Evolutionary conservation across 2,113 vertebrate species (phyloP).

Genomic region (Hydrolagus affinis): DNA sequence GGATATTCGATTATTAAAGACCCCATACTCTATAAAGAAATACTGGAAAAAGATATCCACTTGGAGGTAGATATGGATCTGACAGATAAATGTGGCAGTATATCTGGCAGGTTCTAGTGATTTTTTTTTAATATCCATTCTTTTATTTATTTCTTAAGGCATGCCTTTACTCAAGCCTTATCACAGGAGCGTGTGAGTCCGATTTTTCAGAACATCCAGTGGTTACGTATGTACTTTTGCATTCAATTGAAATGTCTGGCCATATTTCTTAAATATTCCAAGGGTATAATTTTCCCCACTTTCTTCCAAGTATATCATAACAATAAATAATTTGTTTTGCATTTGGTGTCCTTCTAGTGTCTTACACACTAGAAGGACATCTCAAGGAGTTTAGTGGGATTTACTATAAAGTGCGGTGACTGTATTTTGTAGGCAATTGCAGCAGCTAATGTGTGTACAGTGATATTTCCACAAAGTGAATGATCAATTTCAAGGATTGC

Average conservation of each 20-base stretch:
- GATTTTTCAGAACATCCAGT: constrained; percentile 30
- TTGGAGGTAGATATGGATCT: constrained; percentile 8
- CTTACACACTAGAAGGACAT: no score
- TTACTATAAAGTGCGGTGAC: no score
- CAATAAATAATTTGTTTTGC: no score
- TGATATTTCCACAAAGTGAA: no score
- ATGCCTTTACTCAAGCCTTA: constrained; percentile 15
- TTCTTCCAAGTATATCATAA: neutral
- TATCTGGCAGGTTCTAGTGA: neutral
- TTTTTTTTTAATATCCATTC: neutral
- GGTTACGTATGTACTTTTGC: constrained; percentile 31
- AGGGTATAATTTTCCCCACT: neutral
- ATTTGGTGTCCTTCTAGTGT: no score
- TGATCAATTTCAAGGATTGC: no score
- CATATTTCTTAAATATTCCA: neutral
- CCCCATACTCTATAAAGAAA: constrained; percentile 1
- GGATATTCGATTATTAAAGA: constrained; percentile 18
- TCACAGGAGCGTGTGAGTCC: constrained; percentile 31
- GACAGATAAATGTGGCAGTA: neutral
- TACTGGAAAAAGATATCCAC: constrained; percentile 23
- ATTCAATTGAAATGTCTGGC: neutral
- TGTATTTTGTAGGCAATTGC: no score
- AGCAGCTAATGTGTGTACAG: no score
- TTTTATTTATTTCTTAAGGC: constrained; percentile 7
- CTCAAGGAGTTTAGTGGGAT: no score